Base-by-base conservation (phyloP, 2,797 vertebrate genomes). In the Acanthopagrus latus region DNA sequence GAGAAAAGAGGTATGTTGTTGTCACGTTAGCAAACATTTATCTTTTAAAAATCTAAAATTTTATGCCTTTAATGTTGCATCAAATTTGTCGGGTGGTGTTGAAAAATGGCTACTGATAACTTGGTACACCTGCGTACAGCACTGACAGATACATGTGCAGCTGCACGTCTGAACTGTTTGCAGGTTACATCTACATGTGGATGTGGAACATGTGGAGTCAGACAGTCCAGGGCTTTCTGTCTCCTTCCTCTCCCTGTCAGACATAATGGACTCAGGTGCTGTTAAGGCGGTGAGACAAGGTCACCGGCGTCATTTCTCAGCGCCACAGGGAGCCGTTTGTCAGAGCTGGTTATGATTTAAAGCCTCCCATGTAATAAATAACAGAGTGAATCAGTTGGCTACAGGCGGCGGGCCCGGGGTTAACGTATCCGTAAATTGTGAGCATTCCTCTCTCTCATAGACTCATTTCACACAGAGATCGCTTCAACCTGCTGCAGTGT, bases 301-400 rank as follows among this genome's bases (percentile, higher is more conserved):
- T 90, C 89, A 84, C 72, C 10, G 21, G 81, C 64, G 3, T 83
- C 71, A 82, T 89, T 84, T 83, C 72, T 89, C 83, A 84, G 68
- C 4, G 3, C 67, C 64, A 74, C 69, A 4, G 0, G 69, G 59
- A 81, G 78, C 71, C 44, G 2, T 88, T 90, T 87, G 80, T 88
- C 85, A 79, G 71, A 82, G 80, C 57, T 18, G 68, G 80, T 85
- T 81, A 82, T 86, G 88, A 93, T 90, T 91, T 88, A 91, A 83
- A 79, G 76, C 82, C 62, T 73, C 76, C 41, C 29, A 51, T 48
- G 81, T 74, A 59, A 87, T 92, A 92, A 92, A 93, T 92, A 90
- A 90, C 85, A 44, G 57, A 74, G 78, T 72, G 85, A 89, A 88
- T 88, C 82, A 64, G 73, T 43, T 72, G 78, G 75, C 72, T 63